Evolutionary conservation across 2,797 vertebrate species (phyloP), one percentile per base, ranked within the genome.

Genomic region (Schizothorax lantsangensis): DNA sequence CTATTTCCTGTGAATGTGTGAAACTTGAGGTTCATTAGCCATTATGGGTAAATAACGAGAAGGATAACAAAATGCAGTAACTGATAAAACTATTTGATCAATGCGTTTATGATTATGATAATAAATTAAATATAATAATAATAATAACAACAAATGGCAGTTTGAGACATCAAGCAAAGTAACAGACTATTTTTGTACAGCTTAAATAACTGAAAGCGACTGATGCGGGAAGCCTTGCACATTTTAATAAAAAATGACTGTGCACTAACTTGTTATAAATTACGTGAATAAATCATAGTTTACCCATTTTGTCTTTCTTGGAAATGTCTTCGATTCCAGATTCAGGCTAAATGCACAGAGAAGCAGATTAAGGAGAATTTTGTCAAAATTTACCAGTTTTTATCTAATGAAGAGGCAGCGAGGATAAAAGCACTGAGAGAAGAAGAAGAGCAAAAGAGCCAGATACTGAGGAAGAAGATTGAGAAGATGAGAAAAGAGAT

Each of bases 401-500:
- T 87, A 21, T 77, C 26, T 59, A 78, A 30, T 14, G 73, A 72
- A 79, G 86, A 87, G 52, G 73, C 73, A 10, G n/a, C 5, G 26
- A 83, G 81, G 26, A 79, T 71, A 33, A 15, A 68, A 47, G 64
- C 38, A 10, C 38, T 87, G 21, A 69, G 49, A 62, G 49, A 72
- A 23, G 87, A 88, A 64, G 73, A 57, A 40, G 43, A 85, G 73
- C 73, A 79, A 38, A 86, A 83, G 54, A 66, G 66, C 62, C 72
- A 17, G 9, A 79, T n/a, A 14, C 64, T 88, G 80, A 79, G 19
- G 54, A 80, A 79, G 84, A 82, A 49, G 40, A 88, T 72, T 21
- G 73, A 33, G 43, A 71, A 52, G 33, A 49, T 82, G n/a, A 81
- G 21, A 33, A 85, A 26, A 69, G 71, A 88, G 14, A 88, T 88